Evolutionary conservation across 1,140 invertebrate genomes (phyloP).

Genomic region (Batillaria attramentaria): DNA sequence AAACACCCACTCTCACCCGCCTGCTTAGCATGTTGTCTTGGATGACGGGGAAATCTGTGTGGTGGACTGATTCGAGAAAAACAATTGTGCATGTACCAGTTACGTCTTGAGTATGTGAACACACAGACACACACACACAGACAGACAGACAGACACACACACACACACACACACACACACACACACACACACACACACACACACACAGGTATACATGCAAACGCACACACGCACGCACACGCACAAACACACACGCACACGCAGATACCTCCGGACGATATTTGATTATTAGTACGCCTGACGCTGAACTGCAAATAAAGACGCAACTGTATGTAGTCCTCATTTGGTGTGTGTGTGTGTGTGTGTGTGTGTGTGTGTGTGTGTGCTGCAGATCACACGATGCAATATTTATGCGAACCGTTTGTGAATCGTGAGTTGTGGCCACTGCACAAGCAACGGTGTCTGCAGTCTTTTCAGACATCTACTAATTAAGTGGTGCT

Average conservation of each 20-base stretch:
- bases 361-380: no score
- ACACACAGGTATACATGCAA: not conserved
- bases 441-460: no score
- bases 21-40: not conserved
- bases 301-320: not conserved
- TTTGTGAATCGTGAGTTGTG: not conserved
- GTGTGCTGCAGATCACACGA: not conserved
- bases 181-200: not conserved
- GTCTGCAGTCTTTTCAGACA: no score
- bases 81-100: no score
- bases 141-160: not conserved
- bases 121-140: not conserved
- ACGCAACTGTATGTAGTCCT: no score
- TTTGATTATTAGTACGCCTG: not conserved
- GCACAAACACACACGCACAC: not conserved
- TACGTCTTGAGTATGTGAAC: no score
- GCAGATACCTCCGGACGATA: not conserved
- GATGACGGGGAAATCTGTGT: no score
- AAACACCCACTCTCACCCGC: no score
- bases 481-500: not conserved
- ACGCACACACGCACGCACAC: slow-evolving; percentile 9
- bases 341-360: no score
- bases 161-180: not conserved
- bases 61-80: no score
- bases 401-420: not conserved